phyloP scores from a whole-genome alignment of 1,140 invertebrate genomes.

The Brevipalpus yothersi region DNA sequence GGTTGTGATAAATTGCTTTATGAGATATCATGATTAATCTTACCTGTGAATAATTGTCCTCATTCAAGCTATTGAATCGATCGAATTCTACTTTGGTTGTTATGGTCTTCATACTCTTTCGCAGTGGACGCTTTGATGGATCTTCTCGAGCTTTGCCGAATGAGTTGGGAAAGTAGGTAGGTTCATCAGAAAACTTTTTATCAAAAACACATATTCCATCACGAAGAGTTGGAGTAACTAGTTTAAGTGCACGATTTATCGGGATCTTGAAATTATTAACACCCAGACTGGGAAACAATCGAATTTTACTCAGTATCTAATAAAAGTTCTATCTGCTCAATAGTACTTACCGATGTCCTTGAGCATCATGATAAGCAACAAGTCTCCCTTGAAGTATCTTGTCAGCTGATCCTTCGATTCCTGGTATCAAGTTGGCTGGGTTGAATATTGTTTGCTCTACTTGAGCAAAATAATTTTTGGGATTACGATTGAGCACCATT shows the following conservation, averaged over 20 bases:
- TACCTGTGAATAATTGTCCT: constrained; percentile 72
- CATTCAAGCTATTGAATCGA: constrained; percentile 50
- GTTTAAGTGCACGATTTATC: constrained; percentile 37
- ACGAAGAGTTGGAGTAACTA: constrained; percentile 32
- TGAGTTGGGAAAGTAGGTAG: constrained; percentile 90
- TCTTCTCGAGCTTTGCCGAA: constrained; percentile 26
- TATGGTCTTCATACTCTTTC: background rate
- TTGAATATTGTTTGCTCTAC: constrained; percentile 84
- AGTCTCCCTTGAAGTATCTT: constrained; percentile 69
- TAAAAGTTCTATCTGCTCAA: background rate
- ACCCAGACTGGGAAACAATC: constrained; percentile 32
- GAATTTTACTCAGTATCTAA: constrained; percentile 53
- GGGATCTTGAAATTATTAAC: constrained; percentile 73
- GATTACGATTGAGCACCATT: constrained; percentile 63
- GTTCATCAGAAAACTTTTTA: background rate
- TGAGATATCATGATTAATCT: background rate
- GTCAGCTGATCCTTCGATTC: constrained; percentile 73
- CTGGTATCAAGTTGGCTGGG: constrained; percentile 67
- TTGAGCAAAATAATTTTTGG: constrained; percentile 71
- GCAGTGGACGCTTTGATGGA: constrained; percentile 8
- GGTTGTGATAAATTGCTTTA: too few relatives aligned
- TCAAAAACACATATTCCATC: constrained; percentile 40
- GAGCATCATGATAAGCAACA: constrained; percentile 82
- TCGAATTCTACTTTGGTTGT: constrained; percentile 14
- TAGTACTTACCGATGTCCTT: constrained; percentile 41